Evolutionary conservation across 2,888 invertebrate species (phyloP).

Genomic region (Cylloceria caligata): DNA sequence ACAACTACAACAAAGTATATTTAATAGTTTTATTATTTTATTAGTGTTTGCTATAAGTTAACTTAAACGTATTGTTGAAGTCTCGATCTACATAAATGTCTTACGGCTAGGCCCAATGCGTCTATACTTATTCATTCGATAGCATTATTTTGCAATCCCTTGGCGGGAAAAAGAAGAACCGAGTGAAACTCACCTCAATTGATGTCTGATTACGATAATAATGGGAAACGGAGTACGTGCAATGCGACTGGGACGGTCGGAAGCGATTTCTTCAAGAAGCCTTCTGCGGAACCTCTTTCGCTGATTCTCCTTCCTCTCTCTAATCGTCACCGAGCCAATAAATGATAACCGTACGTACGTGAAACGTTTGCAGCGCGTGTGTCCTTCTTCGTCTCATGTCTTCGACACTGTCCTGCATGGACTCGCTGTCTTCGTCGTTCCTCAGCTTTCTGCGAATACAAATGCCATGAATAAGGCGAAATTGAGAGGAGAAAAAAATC

Average conservation of each 20-base stretch:
- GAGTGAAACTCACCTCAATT: constrained; percentile 5
- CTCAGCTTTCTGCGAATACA: constrained; percentile 22
- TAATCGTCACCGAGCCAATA: constrained; percentile 16
- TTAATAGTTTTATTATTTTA: too few species aligned
- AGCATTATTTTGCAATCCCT: neutral
- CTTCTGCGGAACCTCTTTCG: constrained; percentile 34
- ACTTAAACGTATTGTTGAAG: too few species aligned
- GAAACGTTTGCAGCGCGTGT: neutral
- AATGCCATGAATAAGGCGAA: neutral
- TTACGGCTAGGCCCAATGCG: too few species aligned
- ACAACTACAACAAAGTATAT: too few species aligned
- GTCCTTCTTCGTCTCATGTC: neutral
- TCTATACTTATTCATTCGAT: too few species aligned
- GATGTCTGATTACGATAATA: constrained; percentile 32
- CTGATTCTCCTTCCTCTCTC: neutral
- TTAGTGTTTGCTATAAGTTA: too few species aligned
- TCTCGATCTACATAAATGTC: too few species aligned
- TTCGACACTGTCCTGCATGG: neutral
- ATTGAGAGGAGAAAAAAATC: neutral
- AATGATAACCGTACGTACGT: constrained; percentile 30
- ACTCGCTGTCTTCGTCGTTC: neutral
- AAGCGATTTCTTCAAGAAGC: constrained; percentile 34
- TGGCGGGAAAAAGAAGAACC: neutral
- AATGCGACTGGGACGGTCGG: constrained; percentile 6
- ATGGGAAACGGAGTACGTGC: constrained; percentile 34